Evolutionary conservation across 2,797 vertebrate species (phyloP).

Genomic region (Gastrophryne carolinensis): DNA sequence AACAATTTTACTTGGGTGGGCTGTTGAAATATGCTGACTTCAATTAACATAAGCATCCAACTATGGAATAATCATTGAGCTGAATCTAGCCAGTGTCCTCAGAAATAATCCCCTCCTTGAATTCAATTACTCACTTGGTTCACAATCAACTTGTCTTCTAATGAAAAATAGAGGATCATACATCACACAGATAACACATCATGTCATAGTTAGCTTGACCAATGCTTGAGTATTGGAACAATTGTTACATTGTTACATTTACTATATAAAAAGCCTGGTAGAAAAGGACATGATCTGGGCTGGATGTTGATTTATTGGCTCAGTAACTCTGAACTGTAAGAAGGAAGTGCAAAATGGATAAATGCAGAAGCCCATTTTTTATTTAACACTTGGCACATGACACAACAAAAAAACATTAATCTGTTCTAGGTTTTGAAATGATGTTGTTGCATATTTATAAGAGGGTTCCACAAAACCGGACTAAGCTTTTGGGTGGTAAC

Average conservation of each 20-base stretch:
- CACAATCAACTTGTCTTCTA: neutral
- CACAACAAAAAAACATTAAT: neutral
- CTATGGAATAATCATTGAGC: neutral
- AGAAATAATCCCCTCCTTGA: neutral
- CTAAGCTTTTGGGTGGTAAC: too few relatives aligned
- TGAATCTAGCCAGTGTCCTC: neutral
- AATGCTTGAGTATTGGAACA: neutral
- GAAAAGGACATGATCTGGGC: neutral
- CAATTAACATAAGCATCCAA: neutral
- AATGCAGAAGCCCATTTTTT: neutral
- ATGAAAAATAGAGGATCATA: neutral
- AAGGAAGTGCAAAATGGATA: neutral
- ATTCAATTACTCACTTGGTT: neutral
- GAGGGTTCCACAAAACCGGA: too few relatives aligned
- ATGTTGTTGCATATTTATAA: too few relatives aligned
- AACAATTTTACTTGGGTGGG: neutral
- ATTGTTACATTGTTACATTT: neutral
- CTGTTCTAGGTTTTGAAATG: neutral
- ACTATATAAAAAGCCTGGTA: neutral
- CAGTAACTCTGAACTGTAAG: neutral
- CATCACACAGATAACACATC: neutral
- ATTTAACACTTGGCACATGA: neutral
- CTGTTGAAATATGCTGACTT: neutral
- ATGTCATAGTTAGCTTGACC: neutral
- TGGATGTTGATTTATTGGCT: neutral